Percentiles rank a stretch among this genome's conserved stretches.
Evolutionary conservation across 2,888 invertebrate genomes (phyloP).

Genomic region (Anarsia innoxiella): DNA sequence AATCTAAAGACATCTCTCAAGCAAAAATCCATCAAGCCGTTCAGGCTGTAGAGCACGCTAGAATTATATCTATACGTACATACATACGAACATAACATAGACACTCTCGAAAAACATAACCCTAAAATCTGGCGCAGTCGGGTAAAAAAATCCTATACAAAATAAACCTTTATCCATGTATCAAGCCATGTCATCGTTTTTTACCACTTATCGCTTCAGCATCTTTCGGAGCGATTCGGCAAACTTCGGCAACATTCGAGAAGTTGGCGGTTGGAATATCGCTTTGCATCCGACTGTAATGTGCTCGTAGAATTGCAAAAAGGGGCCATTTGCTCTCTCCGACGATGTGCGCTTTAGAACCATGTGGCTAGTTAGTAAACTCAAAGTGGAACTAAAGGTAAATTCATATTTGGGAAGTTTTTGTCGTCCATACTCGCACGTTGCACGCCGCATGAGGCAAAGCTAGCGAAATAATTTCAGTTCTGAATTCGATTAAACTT

Average conservation of each 20-base stretch:
- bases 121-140: too few relatives aligned
- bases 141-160: too few relatives aligned
- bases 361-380: too few relatives aligned
- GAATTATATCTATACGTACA: too few relatives aligned
- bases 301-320: slow-evolving; percentile 9
- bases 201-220: neutral
- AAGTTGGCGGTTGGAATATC: neutral
- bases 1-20: too few relatives aligned
- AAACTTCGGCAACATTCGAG: neutral
- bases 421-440: neutral
- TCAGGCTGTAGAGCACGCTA: too few relatives aligned
- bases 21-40: too few relatives aligned
- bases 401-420: neutral
- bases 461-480: neutral
- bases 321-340: slow-evolving; percentile 1
- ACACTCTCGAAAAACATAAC: too few relatives aligned
- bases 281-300: slow-evolving; percentile 4
- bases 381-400: neutral
- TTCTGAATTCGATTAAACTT: neutral
- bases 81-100: too few relatives aligned
- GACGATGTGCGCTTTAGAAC: neutral
- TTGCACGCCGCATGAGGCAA: neutral
- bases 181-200: neutral
- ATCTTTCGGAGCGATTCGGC: neutral
- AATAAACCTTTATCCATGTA: too few relatives aligned